Percentiles rank a stretch among this genome's conserved stretches.
Conservation (phyloP, 2,113 vertebrate species). For the Cyphomyrus discorhynchus region DNA sequence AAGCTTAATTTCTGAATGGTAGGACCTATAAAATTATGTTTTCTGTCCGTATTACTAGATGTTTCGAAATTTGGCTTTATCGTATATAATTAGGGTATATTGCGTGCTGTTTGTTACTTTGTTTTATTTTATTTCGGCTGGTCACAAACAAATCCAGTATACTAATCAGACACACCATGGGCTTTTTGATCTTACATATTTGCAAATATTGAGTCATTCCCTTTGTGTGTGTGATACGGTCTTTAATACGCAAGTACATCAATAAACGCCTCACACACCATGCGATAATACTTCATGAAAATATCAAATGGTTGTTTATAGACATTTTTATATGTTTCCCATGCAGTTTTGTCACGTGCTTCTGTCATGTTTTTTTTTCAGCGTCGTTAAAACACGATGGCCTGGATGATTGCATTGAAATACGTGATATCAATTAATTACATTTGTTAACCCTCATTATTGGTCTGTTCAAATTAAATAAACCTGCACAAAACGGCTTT, state of each 20-base stretch:
- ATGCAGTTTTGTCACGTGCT: not conserved
- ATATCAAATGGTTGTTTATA: not conserved
- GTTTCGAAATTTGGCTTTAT: not conserved
- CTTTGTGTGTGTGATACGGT: not conserved
- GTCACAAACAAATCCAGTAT: not conserved
- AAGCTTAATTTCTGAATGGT: not conserved
- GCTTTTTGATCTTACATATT: not conserved
- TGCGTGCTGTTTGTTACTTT: not conserved
- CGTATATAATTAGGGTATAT: not conserved
- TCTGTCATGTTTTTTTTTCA: not conserved
- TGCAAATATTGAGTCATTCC: not conserved
- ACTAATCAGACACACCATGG: not conserved
- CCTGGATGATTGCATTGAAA: not conserved
- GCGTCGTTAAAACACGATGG: not conserved
- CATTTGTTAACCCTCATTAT: not conserved
- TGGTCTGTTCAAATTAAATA: not conserved
- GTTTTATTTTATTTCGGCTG: not conserved
- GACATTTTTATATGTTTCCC: not conserved
- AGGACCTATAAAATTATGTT: not conserved
- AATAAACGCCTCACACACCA: not conserved
- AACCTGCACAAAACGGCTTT: not conserved
- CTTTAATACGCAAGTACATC: not conserved
- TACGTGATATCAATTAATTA: not conserved
- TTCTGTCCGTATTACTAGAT: not conserved
- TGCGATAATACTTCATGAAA: not conserved